phyloP scores from a whole-genome alignment of 1,140 invertebrate genomes.

The Watersipora subatra region DNA sequence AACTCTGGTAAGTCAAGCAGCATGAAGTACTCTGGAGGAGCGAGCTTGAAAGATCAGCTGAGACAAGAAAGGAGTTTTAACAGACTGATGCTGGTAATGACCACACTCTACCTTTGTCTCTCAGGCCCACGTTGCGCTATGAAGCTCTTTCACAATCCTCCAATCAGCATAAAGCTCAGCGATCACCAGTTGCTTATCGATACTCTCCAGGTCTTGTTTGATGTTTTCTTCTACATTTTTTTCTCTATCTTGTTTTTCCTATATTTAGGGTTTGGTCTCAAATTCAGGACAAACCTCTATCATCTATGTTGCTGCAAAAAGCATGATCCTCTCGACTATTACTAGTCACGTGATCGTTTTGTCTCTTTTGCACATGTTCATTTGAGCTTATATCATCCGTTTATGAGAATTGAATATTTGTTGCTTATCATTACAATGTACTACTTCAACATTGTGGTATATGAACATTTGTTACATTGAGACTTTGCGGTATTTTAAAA shows the following conservation, averaged over 20 bases:
- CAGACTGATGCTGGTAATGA: conserved; percentile 15
- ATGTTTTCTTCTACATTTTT: conserved; percentile 25
- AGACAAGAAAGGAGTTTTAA: conserved; percentile 10
- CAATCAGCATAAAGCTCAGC: neutral
- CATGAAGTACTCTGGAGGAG: neutral
- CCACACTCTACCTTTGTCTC: neutral
- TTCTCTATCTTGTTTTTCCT: conserved; percentile 27
- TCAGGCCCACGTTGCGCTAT: neutral
- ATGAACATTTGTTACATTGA: too few relatives aligned
- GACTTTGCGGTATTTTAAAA: too few relatives aligned
- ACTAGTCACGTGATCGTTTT: neutral
- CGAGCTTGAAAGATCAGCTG: conserved; percentile 13
- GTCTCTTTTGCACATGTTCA: too few relatives aligned
- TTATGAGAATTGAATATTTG: too few relatives aligned
- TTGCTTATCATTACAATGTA: too few relatives aligned
- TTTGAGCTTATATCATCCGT: too few relatives aligned
- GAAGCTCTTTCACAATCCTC: neutral
- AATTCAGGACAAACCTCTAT: conserved; percentile 22
- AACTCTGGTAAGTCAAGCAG: neutral
- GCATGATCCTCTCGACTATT: neutral
- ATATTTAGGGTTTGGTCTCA: conserved; percentile 29
- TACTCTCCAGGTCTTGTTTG: conserved; percentile 24
- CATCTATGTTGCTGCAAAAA: conserved; percentile 22
- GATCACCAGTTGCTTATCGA: conserved; percentile 16
- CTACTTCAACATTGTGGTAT: too few relatives aligned